Evolutionary conservation across 2,888 invertebrate species (phyloP), one percentile per base, ranked within the genome.

Genomic region (Neuroscelio doddi): DNA sequence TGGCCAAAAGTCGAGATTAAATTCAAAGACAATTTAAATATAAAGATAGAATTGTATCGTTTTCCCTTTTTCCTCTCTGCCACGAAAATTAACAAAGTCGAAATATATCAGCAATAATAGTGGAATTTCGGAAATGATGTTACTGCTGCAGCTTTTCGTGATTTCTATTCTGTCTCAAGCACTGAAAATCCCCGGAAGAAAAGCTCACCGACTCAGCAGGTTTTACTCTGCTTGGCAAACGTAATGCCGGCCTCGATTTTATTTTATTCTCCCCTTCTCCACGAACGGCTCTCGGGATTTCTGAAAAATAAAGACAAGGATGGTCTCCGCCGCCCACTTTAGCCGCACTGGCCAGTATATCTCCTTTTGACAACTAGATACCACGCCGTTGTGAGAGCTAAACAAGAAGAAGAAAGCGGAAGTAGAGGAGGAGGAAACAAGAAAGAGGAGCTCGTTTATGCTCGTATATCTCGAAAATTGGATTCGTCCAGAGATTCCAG

Each of bases 391-490:
- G 50, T 55, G 61, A 63, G 63, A 63, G 68, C 69, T 72, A 72
- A 73, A 73, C 75, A 73, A 71, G 72, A 51, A 21, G 56, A 45
- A 57, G 36, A 39, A 51, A 64, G 44, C 45, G 64, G 50, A 67
- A 67, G 58, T 36, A 36, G 42, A 41, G 57, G 49, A 56, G 56
- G 21, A 57, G 61, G 59, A 36, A 36, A 9, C 9, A 57, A 53
- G 57, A 53, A 64, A 50, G 51, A 38, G 51, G 21, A 10, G 50
- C 64, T 62, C 71, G 72, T 69, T 72, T 72, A 72, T 66, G 75
- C 78, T 76, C 80, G 76, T 80, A 80, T 79, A 81, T 80, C 79
- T 79, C 71, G 76, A 77, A 80, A 80, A 81, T 81, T 81, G 81
- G 81, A 80, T 80, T 79, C 76, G 75, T 70, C 73, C 71, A 63